These are phyloP conservation scores for Poecilobothrus nobilitatus DNA, from an alignment of 2,888 invertebrate genomes.

Conservation along the genomic window DNA sequence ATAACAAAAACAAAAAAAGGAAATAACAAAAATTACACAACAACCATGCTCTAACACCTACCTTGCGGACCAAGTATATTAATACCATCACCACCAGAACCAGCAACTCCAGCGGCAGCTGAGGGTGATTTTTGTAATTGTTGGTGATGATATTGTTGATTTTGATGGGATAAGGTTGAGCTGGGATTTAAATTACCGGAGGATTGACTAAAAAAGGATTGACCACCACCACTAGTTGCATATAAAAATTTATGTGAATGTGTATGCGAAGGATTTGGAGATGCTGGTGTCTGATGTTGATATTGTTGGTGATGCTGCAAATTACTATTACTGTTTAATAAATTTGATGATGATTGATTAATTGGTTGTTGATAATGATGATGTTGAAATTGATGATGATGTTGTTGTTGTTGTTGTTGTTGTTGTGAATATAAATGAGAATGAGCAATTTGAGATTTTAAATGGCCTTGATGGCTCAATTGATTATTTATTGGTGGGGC, in stretches of 20 bases:
- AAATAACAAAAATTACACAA: constrained; percentile 14
- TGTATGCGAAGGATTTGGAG: constrained; percentile 26
- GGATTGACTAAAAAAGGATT: constrained; percentile 11
- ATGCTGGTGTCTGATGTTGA: constrained; percentile 21
- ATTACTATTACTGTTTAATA: constrained; percentile 26
- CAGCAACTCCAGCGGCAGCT: constrained; percentile 27
- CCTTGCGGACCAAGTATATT: constrained; percentile 35
- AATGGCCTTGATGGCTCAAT: constrained; percentile 12
- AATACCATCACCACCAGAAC: constrained; percentile 33
- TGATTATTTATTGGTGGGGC: constrained; percentile 28
- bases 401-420: constrained; percentile 17
- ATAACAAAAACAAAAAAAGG: constrained; percentile 11
- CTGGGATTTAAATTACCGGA: constrained; percentile 27
- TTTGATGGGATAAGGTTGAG: constrained; percentile 27
- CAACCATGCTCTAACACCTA: constrained; percentile 44
- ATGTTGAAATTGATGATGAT: constrained; percentile 9
- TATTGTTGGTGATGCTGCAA: constrained; percentile 27
- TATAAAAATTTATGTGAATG: constrained; percentile 36
- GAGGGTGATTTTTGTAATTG: constrained; percentile 20
- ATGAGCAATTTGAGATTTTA: constrained; percentile 19
- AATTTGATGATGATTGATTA: constrained; percentile 20
- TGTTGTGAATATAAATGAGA: constrained; percentile 21
- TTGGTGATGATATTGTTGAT: constrained; percentile 18
- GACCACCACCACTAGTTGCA: constrained; percentile 24
- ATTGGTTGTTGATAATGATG: constrained; percentile 18